Base-by-base conservation (phyloP, 1,140 invertebrate genomes). In the Proales similis region DNA sequence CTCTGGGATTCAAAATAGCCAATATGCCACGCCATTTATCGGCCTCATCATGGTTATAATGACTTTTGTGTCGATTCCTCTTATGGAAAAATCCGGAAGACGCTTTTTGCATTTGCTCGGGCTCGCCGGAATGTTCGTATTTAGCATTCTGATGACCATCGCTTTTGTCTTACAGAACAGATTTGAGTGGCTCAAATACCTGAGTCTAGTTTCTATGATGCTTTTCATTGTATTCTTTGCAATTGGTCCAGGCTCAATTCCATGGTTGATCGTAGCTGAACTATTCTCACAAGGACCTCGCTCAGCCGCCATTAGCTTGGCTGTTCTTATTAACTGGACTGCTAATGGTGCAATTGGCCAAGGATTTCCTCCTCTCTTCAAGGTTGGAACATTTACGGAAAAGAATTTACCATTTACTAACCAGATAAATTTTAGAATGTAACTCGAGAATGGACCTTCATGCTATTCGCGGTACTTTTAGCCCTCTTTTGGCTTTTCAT, bases 401-500 rank as follows among this genome's bases (percentile, higher is more conserved):
- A 33, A 33, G 11, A 30, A 33, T 51, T 30, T 51, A 36, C 1
- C 2, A 27, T 48, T 24, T 2, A 3, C 32, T 48, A 29, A 3
- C 32, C 17, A 27, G 26, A 22, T 45, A 5, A 3, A n/a, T 69
- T 70, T 27, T 82, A 94, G 91, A 82, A 81, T 76, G 79, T 82
- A 65, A 80, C 95, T 73, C 86, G 88, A 73, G 88, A 90, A 77
- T 95, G 94, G 79, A 91, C 88, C 72, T 96, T 97, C 82, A 84
- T 96, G 77, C 89, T 90, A 71, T 97, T 97, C 82, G 90, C 88
- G 80, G 87, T 85, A 73, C 85, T 93, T 76, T 83, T 96, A 78
- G 88, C 87, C 67, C 82, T 91, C 75, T 97, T 94, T 81, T 92
- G 88, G 87, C 85, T 90, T 76, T 95, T 94, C 81, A 94, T 90